Evolutionary conservation across 2,113 vertebrate species (phyloP).

Genomic region (Cinclus mexicanus): DNA sequence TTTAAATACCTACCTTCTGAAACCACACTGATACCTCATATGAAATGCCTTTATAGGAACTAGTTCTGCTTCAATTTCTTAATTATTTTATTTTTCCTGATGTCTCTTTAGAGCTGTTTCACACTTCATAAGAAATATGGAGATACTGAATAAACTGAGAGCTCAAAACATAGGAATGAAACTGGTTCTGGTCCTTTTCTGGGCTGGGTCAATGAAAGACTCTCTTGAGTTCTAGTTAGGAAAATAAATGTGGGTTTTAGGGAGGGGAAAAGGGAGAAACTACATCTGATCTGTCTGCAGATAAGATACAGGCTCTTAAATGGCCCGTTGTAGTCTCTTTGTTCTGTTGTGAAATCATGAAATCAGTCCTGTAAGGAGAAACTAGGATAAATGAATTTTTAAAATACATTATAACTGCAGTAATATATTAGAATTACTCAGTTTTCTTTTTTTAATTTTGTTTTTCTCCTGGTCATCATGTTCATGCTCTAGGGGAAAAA

Average conservation of each 20-base stretch:
- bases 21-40: background rate
- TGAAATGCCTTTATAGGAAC: background rate
- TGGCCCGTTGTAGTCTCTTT: rapidly evolving
- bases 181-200: background rate
- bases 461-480: background rate
- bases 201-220: background rate
- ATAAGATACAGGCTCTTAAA: background rate
- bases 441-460: background rate
- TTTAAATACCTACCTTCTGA: background rate
- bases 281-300: background rate
- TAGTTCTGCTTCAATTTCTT: background rate
- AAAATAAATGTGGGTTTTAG: background rate
- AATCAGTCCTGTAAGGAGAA: background rate
- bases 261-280: background rate
- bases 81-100: background rate
- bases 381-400: background rate
- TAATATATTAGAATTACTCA: background rate
- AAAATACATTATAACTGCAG: background rate
- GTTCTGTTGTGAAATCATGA: background rate
- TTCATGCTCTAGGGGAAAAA: background rate
- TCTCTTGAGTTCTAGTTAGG: background rate
- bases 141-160: background rate
- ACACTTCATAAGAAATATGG: background rate
- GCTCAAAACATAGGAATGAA: background rate
- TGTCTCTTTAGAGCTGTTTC: background rate